A percentile compares a stretch with the other conserved stretches of the same genome.
Conservation (phyloP, 2,113 vertebrate genomes). For the Heptranchias perlo region DNA sequence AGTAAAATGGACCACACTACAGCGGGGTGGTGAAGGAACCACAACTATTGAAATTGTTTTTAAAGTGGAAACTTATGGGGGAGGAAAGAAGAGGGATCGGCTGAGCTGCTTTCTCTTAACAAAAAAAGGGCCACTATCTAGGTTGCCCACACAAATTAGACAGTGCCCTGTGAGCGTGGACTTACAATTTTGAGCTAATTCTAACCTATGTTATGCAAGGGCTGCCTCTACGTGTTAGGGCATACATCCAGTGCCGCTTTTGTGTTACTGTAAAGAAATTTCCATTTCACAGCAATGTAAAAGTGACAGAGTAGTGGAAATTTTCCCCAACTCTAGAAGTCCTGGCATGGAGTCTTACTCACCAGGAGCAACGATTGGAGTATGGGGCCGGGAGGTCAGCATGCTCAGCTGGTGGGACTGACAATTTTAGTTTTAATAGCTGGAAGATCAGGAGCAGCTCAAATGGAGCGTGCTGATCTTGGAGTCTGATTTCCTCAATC, state of each 20-base stretch:
- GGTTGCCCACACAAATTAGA: background rate
- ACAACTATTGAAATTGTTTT: background rate
- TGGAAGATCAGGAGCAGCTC: background rate
- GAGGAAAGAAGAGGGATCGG: too few species aligned
- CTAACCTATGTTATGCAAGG: background rate
- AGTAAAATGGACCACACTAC: background rate
- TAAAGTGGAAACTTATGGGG: background rate
- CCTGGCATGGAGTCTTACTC: background rate
- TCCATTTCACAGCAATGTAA: background rate
- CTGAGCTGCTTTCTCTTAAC: background rate
- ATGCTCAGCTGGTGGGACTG: background rate
- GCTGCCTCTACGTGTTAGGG: background rate
- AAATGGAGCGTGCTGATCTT: background rate
- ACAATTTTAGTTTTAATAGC: background rate
- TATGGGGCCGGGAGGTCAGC: background rate
- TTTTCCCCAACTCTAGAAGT: background rate
- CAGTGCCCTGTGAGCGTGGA: background rate
- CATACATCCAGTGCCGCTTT: background rate
- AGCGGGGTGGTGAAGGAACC: background rate
- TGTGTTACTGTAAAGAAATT: background rate
- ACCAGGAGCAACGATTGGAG: too few species aligned
- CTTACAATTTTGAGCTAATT: background rate
- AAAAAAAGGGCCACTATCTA: background rate
- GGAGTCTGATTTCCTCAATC: too few species aligned
- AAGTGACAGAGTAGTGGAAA: background rate